Evolutionary conservation across 2,113 vertebrate genomes (phyloP), one percentile per base, ranked within the genome.

Genomic region (Apteryx owenii): DNA sequence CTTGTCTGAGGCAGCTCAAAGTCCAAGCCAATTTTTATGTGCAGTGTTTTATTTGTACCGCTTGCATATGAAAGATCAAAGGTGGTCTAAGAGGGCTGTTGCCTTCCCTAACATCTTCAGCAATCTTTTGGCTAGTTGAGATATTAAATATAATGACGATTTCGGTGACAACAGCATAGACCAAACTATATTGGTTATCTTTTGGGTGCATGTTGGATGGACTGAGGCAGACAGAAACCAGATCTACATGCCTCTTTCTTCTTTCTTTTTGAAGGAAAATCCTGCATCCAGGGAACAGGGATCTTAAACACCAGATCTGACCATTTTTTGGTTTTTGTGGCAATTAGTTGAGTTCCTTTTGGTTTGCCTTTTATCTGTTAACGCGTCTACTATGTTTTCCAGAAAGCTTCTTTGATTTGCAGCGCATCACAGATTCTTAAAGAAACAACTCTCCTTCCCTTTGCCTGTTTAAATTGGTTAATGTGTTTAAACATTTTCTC

Each of bases 181-280:
- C 13, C 79, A 81, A 29, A 83, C 65, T 71, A 69, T 81, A 84
- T 46, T 82, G 44, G 54, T 94, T 96, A 90, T 94, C 81, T 90
- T 90, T 64, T 81, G 48, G 88, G 68, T 38, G 56, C 48, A 81
- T 19, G 5, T 5, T 84, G 89, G 29, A 90, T 72, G 51, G 95
- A 71, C 85, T 90, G 76, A 93, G 85, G 76, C 51, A 90, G 85
- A 94, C 48, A 93, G 76, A 96, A 96, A 86, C 17, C 79, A 96
- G 94, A 93, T 29, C 76, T 71, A 51, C n/a, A 21, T 33, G 54
- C 22, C 60, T 89, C 42, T 88, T 53, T 79, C 56, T 69, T 91
- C 83, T 80, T 68, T 48, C 11, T 85, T 93, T 94, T 46, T 61
- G 48, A 84, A 91, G 48, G 86, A 87, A 90, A 92, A 91, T 48